A percentile compares a stretch with the other conserved stretches of the same genome.
phyloP scores from a whole-genome alignment of 2,888 invertebrate species.

The Rhagonycha lutea region DNA sequence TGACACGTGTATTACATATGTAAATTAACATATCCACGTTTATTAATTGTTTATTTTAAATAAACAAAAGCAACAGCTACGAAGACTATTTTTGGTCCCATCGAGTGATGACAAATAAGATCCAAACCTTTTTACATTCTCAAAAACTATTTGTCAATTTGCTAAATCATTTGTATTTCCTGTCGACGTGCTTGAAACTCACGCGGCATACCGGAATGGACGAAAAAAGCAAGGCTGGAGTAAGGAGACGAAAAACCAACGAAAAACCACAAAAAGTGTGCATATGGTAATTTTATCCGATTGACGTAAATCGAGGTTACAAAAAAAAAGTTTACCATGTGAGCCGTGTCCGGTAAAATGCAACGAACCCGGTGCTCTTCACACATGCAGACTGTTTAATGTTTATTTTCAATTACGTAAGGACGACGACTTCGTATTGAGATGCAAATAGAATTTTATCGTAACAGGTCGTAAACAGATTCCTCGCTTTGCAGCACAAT shows the following conservation, averaged over 20 bases:
- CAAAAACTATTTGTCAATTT: conserved; percentile 24
- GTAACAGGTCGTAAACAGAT: background rate
- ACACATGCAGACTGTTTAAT: background rate
- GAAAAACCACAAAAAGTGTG: background rate
- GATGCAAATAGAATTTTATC: background rate
- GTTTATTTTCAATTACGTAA: background rate
- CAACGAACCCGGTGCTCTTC: background rate
- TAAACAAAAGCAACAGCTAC: background rate
- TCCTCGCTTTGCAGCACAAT: background rate
- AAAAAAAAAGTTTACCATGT: background rate
- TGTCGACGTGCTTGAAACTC: conserved; percentile 12
- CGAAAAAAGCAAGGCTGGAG: background rate
- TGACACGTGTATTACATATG: background rate
- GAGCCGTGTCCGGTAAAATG: background rate
- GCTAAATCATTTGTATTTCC: conserved; percentile 18
- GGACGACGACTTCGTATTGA: background rate
- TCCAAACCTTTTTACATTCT: background rate
- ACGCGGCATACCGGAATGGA: background rate
- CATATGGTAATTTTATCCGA: background rate
- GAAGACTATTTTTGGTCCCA: background rate
- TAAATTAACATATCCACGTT: background rate
- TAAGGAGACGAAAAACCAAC: background rate
- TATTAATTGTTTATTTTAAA: background rate
- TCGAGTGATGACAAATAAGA: background rate
- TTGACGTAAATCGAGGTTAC: background rate